phyloP scores from a whole-genome alignment of 2,888 invertebrate species.

The Mythimna lalbum region DNA sequence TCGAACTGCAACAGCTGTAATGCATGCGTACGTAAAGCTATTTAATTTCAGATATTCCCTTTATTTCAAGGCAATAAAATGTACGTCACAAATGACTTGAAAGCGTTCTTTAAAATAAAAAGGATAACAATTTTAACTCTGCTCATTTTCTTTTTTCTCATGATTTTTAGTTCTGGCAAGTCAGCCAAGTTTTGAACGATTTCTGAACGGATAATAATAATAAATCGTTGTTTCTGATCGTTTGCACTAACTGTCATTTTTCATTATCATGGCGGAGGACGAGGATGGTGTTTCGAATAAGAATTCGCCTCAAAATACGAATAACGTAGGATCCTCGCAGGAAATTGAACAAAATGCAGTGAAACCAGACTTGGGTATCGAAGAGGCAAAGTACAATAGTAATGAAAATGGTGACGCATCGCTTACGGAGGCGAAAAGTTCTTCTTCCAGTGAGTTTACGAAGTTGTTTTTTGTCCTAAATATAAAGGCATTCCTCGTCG shows the following conservation, averaged over 20 bases:
- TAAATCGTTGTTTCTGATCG: slow-evolving; percentile 64
- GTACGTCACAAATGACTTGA: no score
- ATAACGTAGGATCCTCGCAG: slow-evolving; percentile 79
- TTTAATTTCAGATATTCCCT: no score
- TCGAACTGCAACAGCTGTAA: no score
- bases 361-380: slow-evolving; percentile 88
- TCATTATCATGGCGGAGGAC: slow-evolving; percentile 90
- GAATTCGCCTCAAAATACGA: slow-evolving; percentile 86
- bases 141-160: background rate
- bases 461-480: slow-evolving; percentile 88
- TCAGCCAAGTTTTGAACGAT: background rate
- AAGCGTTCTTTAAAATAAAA: no score
- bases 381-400: slow-evolving; percentile 85
- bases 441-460: slow-evolving; percentile 86
- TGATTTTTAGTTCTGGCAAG: slow-evolving; percentile 33
- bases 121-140: no score
- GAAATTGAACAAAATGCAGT: slow-evolving; percentile 83
- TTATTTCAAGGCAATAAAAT: no score
- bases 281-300: slow-evolving; percentile 89
- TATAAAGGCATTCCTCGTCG: slow-evolving; percentile 79
- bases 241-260: slow-evolving; percentile 80
- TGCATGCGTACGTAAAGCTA: no score
- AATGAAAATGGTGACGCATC: slow-evolving; percentile 83
- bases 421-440: slow-evolving; percentile 82
- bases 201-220: slow-evolving; percentile 37